These are phyloP conservation scores for Sphaeridia pumilis DNA, from an alignment of 2,888 invertebrate species.

Conservation along the genomic window DNA sequence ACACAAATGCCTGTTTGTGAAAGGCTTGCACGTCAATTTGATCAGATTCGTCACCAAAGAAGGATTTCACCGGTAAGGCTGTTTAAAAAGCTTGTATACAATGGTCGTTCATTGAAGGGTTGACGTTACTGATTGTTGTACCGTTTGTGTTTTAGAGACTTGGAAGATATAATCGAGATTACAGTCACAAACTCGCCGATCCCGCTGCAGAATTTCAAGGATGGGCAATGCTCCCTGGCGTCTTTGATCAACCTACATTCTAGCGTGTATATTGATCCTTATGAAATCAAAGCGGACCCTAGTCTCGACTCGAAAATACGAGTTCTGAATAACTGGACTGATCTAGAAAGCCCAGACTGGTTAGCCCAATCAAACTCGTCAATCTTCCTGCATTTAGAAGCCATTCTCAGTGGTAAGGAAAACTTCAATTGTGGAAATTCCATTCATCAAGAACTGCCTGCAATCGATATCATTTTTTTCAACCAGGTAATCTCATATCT, in stretches of 20 bases:
- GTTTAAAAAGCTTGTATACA: too few species aligned
- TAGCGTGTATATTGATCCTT: constrained; percentile 32
- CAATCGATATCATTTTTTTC: not conserved
- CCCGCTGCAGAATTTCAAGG: constrained; percentile 25
- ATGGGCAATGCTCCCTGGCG: constrained; percentile 28
- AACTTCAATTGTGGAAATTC: too few species aligned
- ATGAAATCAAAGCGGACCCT: constrained; percentile 26
- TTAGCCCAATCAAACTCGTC: constrained; percentile 30
- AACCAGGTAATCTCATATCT: constrained; percentile 30
- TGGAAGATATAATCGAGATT: constrained; percentile 44
- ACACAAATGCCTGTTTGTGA: constrained; percentile 21
- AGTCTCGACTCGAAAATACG: constrained; percentile 21
- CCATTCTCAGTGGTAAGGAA: constrained; percentile 23
- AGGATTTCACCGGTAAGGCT: constrained; percentile 43
- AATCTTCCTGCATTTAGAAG: constrained; percentile 27
- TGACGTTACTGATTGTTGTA: too few species aligned
- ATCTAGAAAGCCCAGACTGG: constrained; percentile 33
- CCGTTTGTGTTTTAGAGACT: constrained; percentile 38
- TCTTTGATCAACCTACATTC: constrained; percentile 24
- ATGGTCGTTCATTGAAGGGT: not conserved
- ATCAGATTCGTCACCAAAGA: constrained; percentile 41
- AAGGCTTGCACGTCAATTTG: constrained; percentile 36
- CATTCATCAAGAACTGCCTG: not conserved
- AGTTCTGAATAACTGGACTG: constrained; percentile 34
- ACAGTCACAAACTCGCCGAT: constrained; percentile 34